Conservation (phyloP, 2,113 vertebrate species). For the Macaca fascicularis region T2T-MFA8v1.1 NC_088392.1:55711001-55711500, state of each 20-base stretch:
- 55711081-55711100: not conserved
- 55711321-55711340: not conserved
- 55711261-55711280: not conserved
- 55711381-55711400: not conserved
- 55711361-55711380: not conserved
- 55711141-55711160: not conserved
- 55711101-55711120: not conserved
- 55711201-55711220: not conserved
- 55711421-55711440: not conserved
- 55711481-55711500: not conserved
- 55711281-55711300: not conserved
- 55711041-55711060: not conserved
- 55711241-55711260: not conserved
- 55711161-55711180: not conserved
- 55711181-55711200: not conserved
- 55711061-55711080: not conserved
- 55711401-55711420: not conserved
- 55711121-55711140: not conserved
- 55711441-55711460: conserved; percentile 21
- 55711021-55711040: not conserved
- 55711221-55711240: not conserved
- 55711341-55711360: not conserved
- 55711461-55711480: not conserved
- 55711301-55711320: not conserved
- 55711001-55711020: not conserved